Base-by-base conservation (phyloP, 64 coral and sea anemone genomes). In the Montipora efflorescens region DNA sequence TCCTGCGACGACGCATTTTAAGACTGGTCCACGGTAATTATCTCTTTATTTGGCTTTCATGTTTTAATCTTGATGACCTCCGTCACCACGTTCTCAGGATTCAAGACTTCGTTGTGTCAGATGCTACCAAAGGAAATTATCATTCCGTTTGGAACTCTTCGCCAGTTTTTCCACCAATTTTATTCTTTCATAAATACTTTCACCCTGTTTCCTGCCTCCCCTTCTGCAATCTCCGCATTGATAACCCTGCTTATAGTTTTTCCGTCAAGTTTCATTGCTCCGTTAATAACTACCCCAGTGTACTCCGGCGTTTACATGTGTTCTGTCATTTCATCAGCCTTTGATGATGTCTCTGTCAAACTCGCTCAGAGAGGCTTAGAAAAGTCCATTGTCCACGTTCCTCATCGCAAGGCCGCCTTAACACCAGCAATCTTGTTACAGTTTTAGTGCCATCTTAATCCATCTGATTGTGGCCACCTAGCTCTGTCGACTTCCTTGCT, bases 391-490 rank as follows among this genome's bases (percentile, higher is more conserved):
- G 16, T n/a, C 8, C 78, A 80, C 78, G 6, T 80, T 50, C 78
- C 78, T 25, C 78, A 47, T 55, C 43, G 43, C 25, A 80, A 80
- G 13, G 47, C 78, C 18, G 43, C 25, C 48, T 45, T 80, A 22
- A 48, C 78, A 47, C 78, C 78, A 7, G 78, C 47, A 6, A 80
- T 80, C 18, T 45, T 49, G 45, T 44, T 80, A 44, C 78, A 80
- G 12, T 80, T 80, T 80, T 45, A 55, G 13, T 46, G 36, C 48
- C 78, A 80, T 80, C 7, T 80, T 13, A 80, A 80, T 55, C 52
- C 22, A 23, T 23, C 22, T 80, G 52, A 80, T 46, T 80, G 43
- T 50, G 78, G 43, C 76, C 76, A 78, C 22, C 28, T 78, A 5
- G 76, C 48, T 23, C 4, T 44, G 76, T 78, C 7, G 76, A 6